Base-by-base conservation (phyloP, 1,140 invertebrate genomes). In the Riptortus pedestris region DNA sequence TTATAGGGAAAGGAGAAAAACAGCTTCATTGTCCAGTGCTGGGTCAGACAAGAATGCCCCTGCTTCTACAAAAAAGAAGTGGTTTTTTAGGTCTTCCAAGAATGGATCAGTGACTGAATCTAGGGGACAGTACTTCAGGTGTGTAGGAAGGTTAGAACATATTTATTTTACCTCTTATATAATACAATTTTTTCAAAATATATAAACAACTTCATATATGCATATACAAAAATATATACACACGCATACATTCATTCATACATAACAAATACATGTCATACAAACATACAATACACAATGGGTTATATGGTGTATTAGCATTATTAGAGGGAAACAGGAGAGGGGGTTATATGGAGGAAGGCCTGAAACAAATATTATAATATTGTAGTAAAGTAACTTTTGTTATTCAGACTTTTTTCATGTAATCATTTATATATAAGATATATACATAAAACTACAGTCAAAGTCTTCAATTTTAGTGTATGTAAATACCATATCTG, bases 1-100 rank as follows among this genome's bases (percentile, higher is more conserved):
- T 38, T 38, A 38, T 72, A 73, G 58, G 67, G 75, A 62, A 71
- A 74, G 67, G 67, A 69, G 67, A 14, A 71, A 71, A 67, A 65
- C 69, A 26, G 65, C 68, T 47, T 65, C 66, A 5, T 58, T 71
- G 2, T 48, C 51, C 4, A 55, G 51, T 14, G 51, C 47, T 4
- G 26, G 24, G 2, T 38, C 18, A 62, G 66, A 67, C 43, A 65
- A 67, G 59, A 28, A 24, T 55, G 22, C 51, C 26, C 16, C 24
- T 24, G 5, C 60, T 7, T 63, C 48, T 16, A 18, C 24, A 1
- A 67, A 65, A 59, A 67, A 63, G 29, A 62, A 43, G 29, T 67
- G 59, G 58, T 60, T 65, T 14, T 55, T 48, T 27, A 60, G 61
- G 47, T 38, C 62, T 16, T 33, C 38, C 16, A 67, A 67, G 24